phyloP scores from a whole-genome alignment of 2,888 invertebrate genomes.

The Dascillus cervinus region DNA sequence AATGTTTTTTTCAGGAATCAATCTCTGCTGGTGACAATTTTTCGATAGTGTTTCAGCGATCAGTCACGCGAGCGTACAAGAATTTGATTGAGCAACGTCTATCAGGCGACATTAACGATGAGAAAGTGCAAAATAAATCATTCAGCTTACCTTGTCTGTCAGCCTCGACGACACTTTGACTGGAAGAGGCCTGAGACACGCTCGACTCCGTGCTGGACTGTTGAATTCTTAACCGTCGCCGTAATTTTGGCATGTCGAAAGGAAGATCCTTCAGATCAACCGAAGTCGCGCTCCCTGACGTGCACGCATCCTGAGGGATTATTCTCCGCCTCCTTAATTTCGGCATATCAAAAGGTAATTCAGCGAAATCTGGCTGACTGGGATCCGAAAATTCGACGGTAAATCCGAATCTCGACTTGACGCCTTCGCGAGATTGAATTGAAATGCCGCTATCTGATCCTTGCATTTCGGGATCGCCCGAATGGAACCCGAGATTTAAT shows the following conservation, averaged over 20 bases:
- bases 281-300: slow-evolving; percentile 63
- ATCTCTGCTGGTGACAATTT: too few relatives aligned
- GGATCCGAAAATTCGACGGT: slow-evolving; percentile 41
- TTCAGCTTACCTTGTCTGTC: slow-evolving; percentile 53
- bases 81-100: too few relatives aligned
- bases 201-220: slow-evolving; percentile 59
- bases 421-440: slow-evolving; percentile 72
- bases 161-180: slow-evolving; percentile 70
- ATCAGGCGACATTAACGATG: too few relatives aligned
- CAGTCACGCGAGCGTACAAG: too few relatives aligned
- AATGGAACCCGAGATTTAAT: slow-evolving; percentile 57
- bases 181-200: slow-evolving; percentile 74
- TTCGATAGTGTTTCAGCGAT: too few relatives aligned
- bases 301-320: slow-evolving; percentile 59
- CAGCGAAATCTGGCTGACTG: slow-evolving; percentile 60
- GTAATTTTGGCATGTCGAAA: slow-evolving; percentile 86
- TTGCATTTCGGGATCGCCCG: slow-evolving; percentile 68
- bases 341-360: slow-evolving; percentile 86
- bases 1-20: slow-evolving; percentile 4
- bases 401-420: slow-evolving; percentile 51
- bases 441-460: slow-evolving; percentile 87
- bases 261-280: slow-evolving; percentile 77
- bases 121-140: not conserved
- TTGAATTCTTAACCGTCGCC: slow-evolving; percentile 64
- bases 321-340: slow-evolving; percentile 66